These are phyloP conservation scores for Trematomus bernacchii DNA, from an alignment of 2,797 vertebrate genomes.

Conservation along the genomic window DNA sequence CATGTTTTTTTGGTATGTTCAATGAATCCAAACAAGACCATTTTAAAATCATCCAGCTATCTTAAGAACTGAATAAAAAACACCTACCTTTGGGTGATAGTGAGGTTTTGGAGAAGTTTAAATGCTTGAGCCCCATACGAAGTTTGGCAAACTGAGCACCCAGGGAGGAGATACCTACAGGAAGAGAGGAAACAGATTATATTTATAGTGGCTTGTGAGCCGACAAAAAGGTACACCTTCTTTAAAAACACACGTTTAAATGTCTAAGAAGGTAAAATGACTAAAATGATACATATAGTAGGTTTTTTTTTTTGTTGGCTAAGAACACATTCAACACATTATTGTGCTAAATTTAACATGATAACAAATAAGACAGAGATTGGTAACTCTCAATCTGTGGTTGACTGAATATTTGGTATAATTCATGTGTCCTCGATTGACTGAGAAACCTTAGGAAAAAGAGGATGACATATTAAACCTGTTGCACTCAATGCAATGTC, in stretches of 20 bases:
- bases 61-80: neutral
- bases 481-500: slow-evolving; percentile 20
- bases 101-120: slow-evolving; percentile 97
- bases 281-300: neutral
- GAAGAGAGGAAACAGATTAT: slow-evolving; percentile 12
- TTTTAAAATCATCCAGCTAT: neutral
- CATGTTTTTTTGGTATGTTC: neutral
- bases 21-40: neutral
- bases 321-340: neutral
- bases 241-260: neutral
- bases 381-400: slow-evolving; percentile 6
- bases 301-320: neutral
- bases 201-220: too few relatives aligned
- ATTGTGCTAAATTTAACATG: slow-evolving; percentile 20
- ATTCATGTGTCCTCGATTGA: slow-evolving; percentile 61
- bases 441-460: slow-evolving; percentile 23
- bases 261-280: neutral
- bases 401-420: slow-evolving; percentile 44
- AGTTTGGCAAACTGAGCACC: slow-evolving; percentile 96
- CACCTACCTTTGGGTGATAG: slow-evolving; percentile 95
- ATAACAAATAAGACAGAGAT: slow-evolving; percentile 28
- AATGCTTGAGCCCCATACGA: slow-evolving; percentile 92
- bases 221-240: neutral
- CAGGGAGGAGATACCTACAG: slow-evolving; percentile 91
- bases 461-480: slow-evolving; percentile 60